Evolutionary conservation across 2,113 vertebrate genomes (phyloP).

Genomic region (Hippocampus zosterae): DNA sequence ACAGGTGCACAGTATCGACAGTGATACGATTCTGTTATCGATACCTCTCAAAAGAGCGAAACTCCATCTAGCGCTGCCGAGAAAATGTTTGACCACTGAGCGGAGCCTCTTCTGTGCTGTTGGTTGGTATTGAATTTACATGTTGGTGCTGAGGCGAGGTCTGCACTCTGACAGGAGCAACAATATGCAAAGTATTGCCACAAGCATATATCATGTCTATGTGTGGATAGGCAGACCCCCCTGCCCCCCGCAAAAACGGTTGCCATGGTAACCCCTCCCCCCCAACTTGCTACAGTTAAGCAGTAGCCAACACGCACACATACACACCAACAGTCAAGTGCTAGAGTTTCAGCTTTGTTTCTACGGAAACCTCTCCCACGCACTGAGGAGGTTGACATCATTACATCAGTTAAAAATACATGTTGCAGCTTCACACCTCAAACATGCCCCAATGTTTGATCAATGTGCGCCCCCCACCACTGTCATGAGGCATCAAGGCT

Average conservation of each 20-base stretch:
- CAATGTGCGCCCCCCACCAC: not conserved
- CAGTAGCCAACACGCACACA: slow-evolving; percentile 1
- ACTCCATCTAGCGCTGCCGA: no score
- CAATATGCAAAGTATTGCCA: slow-evolving; percentile 10
- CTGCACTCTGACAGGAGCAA: not conserved
- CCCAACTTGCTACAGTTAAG: slow-evolving; percentile 19
- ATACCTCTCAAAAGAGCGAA: no score
- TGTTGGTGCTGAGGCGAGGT: not conserved
- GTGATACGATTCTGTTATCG: no score
- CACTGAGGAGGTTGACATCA: slow-evolving; percentile 10
- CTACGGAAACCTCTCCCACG: slow-evolving; percentile 56
- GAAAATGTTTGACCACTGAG: no score
- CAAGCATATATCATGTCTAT: slow-evolving; percentile 25
- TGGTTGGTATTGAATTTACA: not conserved
- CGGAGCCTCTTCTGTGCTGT: no score
- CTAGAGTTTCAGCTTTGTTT: slow-evolving; percentile 28
- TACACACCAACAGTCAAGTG: slow-evolving; percentile 2
- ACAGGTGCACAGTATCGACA: no score
- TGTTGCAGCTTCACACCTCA: not conserved
- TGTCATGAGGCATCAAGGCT: slow-evolving; percentile 12
- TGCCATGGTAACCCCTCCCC: slow-evolving; percentile 52
- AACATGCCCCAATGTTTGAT: slow-evolving; percentile 2
- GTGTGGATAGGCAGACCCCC: slow-evolving; percentile 15
- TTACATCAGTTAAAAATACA: slow-evolving; percentile 2
- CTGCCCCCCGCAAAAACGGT: slow-evolving; percentile 22